These are phyloP conservation scores for Smittia sp. DNA, from an alignment of 2,888 invertebrate species.

Conservation along the genomic window DNA sequence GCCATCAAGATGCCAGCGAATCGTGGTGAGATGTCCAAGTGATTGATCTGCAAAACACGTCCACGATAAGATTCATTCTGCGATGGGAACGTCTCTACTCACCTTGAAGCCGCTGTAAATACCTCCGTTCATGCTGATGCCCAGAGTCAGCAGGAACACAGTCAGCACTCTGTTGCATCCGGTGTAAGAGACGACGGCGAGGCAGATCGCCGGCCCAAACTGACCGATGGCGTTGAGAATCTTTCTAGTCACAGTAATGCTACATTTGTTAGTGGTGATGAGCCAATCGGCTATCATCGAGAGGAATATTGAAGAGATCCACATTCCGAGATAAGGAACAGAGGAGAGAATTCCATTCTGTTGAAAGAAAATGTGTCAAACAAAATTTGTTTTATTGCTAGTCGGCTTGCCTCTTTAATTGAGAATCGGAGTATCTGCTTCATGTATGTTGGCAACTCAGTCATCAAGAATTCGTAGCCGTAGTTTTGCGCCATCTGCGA, in stretches of 20 bases:
- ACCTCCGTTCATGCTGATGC: constrained; percentile 83
- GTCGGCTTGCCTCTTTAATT: constrained; percentile 67
- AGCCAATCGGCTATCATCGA: constrained; percentile 83
- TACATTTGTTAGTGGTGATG: constrained; percentile 69
- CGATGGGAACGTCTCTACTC: not conserved
- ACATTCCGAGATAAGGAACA: constrained; percentile 85
- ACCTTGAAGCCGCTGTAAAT: constrained; percentile 73
- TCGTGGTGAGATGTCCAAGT: constrained; percentile 83
- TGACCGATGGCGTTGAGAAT: constrained; percentile 83
- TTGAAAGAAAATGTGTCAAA: constrained; percentile 44
- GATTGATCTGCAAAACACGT: constrained; percentile 68
- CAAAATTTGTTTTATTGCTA: not conserved
- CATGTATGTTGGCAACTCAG: constrained; percentile 86
- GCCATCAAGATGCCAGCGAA: constrained; percentile 90
- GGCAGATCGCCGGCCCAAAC: constrained; percentile 76
- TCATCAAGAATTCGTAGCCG: constrained; percentile 87
- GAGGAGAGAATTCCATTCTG: constrained; percentile 83
- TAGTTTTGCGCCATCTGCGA: constrained; percentile 62
- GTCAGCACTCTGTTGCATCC: constrained; percentile 79
- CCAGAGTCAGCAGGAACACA: constrained; percentile 73
- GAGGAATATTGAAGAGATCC: constrained; percentile 81
- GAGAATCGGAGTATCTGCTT: constrained; percentile 82
- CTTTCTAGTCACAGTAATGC: constrained; percentile 75
- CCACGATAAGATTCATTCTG: not conserved
- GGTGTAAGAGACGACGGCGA: constrained; percentile 79